Conservation (phyloP, 2,113 vertebrate genomes). For the Tupaia tana region DNA sequence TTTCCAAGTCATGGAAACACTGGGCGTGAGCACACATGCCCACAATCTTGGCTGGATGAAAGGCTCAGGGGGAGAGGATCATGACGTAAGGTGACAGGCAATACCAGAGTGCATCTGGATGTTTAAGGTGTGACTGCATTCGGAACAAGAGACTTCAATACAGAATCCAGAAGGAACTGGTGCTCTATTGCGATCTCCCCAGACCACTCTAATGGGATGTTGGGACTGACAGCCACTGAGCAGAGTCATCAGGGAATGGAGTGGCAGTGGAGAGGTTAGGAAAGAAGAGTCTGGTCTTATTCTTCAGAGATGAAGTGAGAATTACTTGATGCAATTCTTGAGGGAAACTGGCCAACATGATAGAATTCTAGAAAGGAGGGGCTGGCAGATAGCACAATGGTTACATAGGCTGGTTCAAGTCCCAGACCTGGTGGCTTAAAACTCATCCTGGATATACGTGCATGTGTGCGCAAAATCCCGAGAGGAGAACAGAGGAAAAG, state of each 20-base stretch:
- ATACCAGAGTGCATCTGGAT: not conserved
- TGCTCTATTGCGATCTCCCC: not conserved
- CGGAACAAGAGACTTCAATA: not conserved
- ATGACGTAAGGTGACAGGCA: not conserved
- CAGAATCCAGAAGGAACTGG: not conserved
- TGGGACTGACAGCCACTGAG: not conserved
- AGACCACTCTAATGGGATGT: not conserved
- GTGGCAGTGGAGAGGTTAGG: not conserved
- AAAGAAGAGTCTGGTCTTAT: too few relatives aligned
- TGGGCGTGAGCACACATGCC: too few relatives aligned
- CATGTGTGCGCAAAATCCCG: too few relatives aligned
- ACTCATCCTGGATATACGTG: too few relatives aligned
- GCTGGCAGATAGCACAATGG: too few relatives aligned
- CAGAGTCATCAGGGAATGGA: not conserved
- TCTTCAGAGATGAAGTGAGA: not conserved
- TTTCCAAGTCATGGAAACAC: too few relatives aligned
- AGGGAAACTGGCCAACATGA: not conserved
- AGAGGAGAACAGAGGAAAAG: too few relatives aligned
- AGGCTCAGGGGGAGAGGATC: too few relatives aligned
- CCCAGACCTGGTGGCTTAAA: too few relatives aligned
- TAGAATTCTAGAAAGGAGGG: not conserved
- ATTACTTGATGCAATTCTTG: not conserved
- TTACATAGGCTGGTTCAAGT: too few relatives aligned
- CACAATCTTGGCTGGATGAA: too few relatives aligned
- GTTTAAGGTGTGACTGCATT: not conserved